Percentiles rank a stretch among this genome's conserved stretches.
These are phyloP conservation scores for Drosophila siamana DNA, from an alignment of 2,888 invertebrate genomes.

Conservation along the genomic window DNA sequence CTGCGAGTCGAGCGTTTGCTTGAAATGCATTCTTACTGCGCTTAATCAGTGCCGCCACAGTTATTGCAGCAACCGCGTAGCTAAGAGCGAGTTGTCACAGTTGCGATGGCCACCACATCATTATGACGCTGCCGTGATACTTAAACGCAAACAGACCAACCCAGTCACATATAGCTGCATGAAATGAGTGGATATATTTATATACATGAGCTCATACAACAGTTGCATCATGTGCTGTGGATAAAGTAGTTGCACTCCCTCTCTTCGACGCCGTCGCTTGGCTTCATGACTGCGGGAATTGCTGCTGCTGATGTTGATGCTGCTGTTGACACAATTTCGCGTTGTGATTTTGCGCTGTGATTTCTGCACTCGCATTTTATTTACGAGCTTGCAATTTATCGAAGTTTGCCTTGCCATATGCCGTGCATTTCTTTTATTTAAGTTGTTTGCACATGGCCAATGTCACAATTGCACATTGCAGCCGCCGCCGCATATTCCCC, in stretches of 20 bases:
- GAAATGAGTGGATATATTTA: slow-evolving; percentile 16
- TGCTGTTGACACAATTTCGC: slow-evolving; percentile 74
- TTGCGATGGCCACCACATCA: slow-evolving; percentile 49
- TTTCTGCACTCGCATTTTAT: slow-evolving; percentile 63
- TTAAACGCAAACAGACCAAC: slow-evolving; percentile 33
- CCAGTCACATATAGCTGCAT: neutral
- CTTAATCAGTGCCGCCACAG: slow-evolving; percentile 50
- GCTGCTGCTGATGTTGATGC: slow-evolving; percentile 70
- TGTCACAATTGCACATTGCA: slow-evolving; percentile 42
- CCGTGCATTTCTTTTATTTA: slow-evolving; percentile 47
- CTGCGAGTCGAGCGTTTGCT: neutral
- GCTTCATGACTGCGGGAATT: slow-evolving; percentile 42
- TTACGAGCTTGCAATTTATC: slow-evolving; percentile 68
- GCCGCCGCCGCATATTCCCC: too few species aligned
- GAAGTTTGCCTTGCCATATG: slow-evolving; percentile 42
- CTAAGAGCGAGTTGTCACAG: slow-evolving; percentile 36
- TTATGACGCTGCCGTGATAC: slow-evolving; percentile 53
- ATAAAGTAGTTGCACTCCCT: slow-evolving; percentile 9
- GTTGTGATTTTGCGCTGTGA: slow-evolving; percentile 49
- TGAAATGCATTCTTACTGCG: slow-evolving; percentile 9
- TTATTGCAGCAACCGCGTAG: slow-evolving; percentile 50
- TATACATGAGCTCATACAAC: neutral
- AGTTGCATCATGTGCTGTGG: slow-evolving; percentile 6
- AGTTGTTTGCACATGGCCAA: slow-evolving; percentile 55
- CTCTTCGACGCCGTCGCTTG: neutral